phyloP scores from a whole-genome alignment of 2,888 invertebrate genomes.

The Scaptomyza cyrtandrae region DNA sequence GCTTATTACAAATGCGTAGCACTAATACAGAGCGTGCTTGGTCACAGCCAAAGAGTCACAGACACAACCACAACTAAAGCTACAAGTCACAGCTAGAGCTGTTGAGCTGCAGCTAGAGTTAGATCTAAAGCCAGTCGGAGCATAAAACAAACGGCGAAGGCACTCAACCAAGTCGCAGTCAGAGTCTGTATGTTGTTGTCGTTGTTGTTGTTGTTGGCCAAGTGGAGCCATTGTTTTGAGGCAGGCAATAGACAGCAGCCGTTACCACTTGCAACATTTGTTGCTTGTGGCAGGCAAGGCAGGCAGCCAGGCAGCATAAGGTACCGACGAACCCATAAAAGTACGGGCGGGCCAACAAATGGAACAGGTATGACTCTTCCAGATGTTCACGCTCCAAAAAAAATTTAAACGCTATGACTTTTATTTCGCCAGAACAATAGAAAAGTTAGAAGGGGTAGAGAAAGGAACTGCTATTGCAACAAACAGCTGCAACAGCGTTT shows the following conservation, averaged over 20 bases:
- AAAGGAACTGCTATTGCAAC: conserved; percentile 17
- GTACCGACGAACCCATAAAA: conserved; percentile 76
- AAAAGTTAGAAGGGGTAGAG: background rate
- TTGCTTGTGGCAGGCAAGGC: conserved; percentile 41
- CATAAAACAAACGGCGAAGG: conserved; percentile 76
- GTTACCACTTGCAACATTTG: conserved; percentile 69
- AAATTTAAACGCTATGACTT: conserved; percentile 60
- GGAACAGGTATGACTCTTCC: conserved; percentile 71
- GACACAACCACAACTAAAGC: conserved; percentile 29
- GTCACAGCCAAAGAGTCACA: conserved; percentile 49
- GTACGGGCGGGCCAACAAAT: conserved; percentile 77
- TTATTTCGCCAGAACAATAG: conserved; percentile 60
- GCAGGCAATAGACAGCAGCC: conserved; percentile 49
- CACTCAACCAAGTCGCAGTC: conserved; percentile 74
- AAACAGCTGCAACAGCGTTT: conserved; percentile 3
- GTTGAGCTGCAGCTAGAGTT: conserved; percentile 36
- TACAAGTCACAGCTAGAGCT: conserved; percentile 7
- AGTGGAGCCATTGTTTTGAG: conserved; percentile 60
- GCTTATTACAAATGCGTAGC: conserved; percentile 76
- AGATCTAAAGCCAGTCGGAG: conserved; percentile 63
- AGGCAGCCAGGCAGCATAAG: conserved; percentile 50
- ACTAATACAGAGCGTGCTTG: conserved; percentile 55
- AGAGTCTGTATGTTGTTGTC: conserved; percentile 31
- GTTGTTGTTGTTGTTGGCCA: conserved; percentile 48
- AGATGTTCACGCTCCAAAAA: conserved; percentile 79